Evolutionary conservation across 2,113 vertebrate genomes (phyloP).

Genomic region (Mobula birostris): DNA sequence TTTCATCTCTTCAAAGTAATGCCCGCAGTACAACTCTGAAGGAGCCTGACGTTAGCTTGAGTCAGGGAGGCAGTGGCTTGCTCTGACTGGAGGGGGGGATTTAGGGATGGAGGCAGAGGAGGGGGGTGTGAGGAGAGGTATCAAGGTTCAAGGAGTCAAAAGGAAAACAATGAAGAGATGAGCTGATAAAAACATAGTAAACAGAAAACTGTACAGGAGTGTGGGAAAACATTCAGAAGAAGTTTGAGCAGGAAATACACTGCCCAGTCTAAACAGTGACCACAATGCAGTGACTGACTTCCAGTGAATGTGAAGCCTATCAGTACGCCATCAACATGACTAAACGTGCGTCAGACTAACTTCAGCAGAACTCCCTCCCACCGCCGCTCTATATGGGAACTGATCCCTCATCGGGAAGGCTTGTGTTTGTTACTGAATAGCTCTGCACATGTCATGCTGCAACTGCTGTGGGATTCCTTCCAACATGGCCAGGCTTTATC

Average conservation of each 20-base stretch:
- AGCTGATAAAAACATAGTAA: constrained; percentile 45
- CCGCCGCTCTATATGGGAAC: neutral
- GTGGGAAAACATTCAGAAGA: constrained; percentile 59
- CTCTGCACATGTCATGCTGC: neutral
- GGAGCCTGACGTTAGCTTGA: neutral
- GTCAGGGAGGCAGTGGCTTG: neutral
- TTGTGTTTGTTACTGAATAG: neutral
- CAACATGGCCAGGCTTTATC: neutral
- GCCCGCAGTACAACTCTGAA: too few species aligned
- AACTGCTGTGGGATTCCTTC: neutral
- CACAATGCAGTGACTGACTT: constrained; percentile 45
- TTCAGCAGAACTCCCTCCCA: constrained; percentile 1
- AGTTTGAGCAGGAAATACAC: constrained; percentile 54
- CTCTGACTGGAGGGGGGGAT: neutral
- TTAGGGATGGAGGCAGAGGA: neutral
- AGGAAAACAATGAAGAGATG: constrained; percentile 39
- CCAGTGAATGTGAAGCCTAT: constrained; percentile 48
- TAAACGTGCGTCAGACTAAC: constrained; percentile 45
- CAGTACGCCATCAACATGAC: constrained; percentile 45
- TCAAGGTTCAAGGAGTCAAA: constrained; percentile 39
- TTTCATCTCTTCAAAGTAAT: neutral
- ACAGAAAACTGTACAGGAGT: constrained; percentile 50
- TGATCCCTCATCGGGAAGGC: neutral
- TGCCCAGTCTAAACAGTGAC: constrained; percentile 53
- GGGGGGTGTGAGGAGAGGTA: neutral